Evolutionary conservation across 1,140 invertebrate species (phyloP).

Genomic region (Mylabris phalerata): DNA sequence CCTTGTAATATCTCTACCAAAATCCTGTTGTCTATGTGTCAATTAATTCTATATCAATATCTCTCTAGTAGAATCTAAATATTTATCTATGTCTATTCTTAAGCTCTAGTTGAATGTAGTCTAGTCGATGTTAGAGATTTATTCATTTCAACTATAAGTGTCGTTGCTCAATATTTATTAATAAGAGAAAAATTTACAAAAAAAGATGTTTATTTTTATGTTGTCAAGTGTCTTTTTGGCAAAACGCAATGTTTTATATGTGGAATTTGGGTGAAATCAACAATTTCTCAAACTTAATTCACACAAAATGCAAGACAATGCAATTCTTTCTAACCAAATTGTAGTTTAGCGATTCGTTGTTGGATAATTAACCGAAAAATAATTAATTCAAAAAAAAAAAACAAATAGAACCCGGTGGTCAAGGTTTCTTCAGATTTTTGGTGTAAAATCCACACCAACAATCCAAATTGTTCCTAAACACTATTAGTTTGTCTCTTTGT

Average conservation of each 20-base stretch:
- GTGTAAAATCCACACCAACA: slow-evolving; percentile 14
- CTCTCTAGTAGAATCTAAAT: slow-evolving; percentile 28
- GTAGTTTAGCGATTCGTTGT: background rate
- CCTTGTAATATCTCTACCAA: background rate
- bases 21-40: slow-evolving; percentile 31
- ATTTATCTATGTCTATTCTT: slow-evolving; percentile 29
- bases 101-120: slow-evolving; percentile 24
- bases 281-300: background rate
- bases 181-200: no score
- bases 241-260: slow-evolving; percentile 37
- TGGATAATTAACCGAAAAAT: no score
- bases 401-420: slow-evolving; percentile 22
- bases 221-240: slow-evolving; percentile 37
- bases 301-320: slow-evolving; percentile 30
- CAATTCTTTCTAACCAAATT: slow-evolving; percentile 19
- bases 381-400: no score
- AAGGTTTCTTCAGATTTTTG: slow-evolving; percentile 24
- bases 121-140: slow-evolving; percentile 25
- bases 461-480: slow-evolving; percentile 21
- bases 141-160: slow-evolving; percentile 35
- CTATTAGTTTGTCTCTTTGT: no score
- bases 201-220: slow-evolving; percentile 10
- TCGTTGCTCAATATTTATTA: slow-evolving; percentile 36
- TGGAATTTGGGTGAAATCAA: slow-evolving; percentile 41
- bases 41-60: slow-evolving; percentile 35